Evolutionary conservation across 2,113 vertebrate genomes (phyloP), one percentile per base, ranked within the genome.

Genomic region (Ascaphus truei): DNA sequence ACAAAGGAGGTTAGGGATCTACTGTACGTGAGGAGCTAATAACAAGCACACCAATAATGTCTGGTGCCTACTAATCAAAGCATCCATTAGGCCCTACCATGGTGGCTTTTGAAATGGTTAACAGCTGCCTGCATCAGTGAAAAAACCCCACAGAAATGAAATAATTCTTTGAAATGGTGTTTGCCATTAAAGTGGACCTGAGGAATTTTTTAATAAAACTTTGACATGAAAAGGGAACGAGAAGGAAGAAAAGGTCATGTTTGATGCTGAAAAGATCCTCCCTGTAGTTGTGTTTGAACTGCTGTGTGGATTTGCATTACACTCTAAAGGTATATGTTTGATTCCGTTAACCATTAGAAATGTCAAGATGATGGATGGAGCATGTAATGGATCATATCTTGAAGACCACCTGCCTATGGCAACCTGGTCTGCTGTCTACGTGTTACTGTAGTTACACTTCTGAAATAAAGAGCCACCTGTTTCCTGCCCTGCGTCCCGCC

Each of bases 401-500:
- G 74, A 80, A 75, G 53, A 79, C 33, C 78, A 78, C 75, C 80
- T 80, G 77, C 41, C 0, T 3, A 71, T 57, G 65, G 30, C 33
- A 59, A 23, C 41, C 10, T 25, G 23, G 36, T 30, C 68, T 65
- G 51, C 10, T 71, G 71, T 75, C 68, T 75, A 77, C 74, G 55
- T 53, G 64, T 58, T 76, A 69, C 50, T 71, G 22, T 23, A 77
- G 59, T 77, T 80, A 79, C 80, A 77, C 76, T 75, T 53, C 56
- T 68, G 69, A 75, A 75, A 71, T 73, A 26, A 43, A 76, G 55
- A 52, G 15, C 72, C 78, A 79, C 60, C 68, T 76, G 76, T 73
- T 80, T 81, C 73, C 74, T 83, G 74, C 55, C 36, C 60, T 67
- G 47, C n/a, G n/a, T n/a, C n/a, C n/a, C n/a, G n/a, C n/a, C n/a